A percentile compares a stretch with the other conserved stretches of the same genome.
phyloP scores from a whole-genome alignment of 37 sponge, comb jelly and placozoan genomes.

The Hexactinellida sp. region DNA sequence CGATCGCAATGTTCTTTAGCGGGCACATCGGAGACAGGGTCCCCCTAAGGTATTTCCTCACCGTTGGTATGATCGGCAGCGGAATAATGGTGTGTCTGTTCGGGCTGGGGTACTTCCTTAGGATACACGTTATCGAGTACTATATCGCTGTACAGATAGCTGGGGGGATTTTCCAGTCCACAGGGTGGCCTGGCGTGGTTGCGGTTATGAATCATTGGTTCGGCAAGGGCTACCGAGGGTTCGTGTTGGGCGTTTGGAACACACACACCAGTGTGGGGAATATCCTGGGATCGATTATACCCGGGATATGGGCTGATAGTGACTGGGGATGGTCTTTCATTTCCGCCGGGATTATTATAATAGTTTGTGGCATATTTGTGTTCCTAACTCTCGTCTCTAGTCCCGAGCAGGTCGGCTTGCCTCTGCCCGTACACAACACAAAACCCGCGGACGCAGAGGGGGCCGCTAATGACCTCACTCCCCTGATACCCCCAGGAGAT shows the following conservation, averaged over 20 bases:
- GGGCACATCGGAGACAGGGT: constrained; percentile 66
- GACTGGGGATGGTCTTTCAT: constrained; percentile 30
- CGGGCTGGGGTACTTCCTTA: constrained; percentile 59
- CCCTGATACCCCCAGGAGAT: neutral
- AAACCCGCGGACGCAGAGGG: neutral
- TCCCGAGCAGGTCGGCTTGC: neutral
- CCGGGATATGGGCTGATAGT: constrained; percentile 54
- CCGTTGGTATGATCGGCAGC: constrained; percentile 71
- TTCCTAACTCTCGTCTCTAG: constrained; percentile 4
- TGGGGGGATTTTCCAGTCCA: constrained; percentile 55
- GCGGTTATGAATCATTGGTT: constrained; percentile 84
- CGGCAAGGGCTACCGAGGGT: constrained; percentile 77
- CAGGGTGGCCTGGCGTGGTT: constrained; percentile 82
- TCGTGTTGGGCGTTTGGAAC: constrained; percentile 93
- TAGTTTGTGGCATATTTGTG: neutral
- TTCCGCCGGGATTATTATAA: constrained; percentile 18
- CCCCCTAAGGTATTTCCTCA: constrained; percentile 69
- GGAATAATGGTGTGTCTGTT: constrained; percentile 15
- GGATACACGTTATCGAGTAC: constrained; percentile 62
- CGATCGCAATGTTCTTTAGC: constrained; percentile 46
- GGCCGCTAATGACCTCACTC: neutral
- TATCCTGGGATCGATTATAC: constrained; percentile 77
- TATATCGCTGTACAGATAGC: constrained; percentile 71
- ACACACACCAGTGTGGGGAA: constrained; percentile 88
- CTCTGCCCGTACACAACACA: neutral